A percentile compares a stretch with the other conserved stretches of the same genome.
These are phyloP conservation scores for Drosophila albomicans DNA, from an alignment of 1,140 invertebrate species.

Conservation along the genomic window DNA sequence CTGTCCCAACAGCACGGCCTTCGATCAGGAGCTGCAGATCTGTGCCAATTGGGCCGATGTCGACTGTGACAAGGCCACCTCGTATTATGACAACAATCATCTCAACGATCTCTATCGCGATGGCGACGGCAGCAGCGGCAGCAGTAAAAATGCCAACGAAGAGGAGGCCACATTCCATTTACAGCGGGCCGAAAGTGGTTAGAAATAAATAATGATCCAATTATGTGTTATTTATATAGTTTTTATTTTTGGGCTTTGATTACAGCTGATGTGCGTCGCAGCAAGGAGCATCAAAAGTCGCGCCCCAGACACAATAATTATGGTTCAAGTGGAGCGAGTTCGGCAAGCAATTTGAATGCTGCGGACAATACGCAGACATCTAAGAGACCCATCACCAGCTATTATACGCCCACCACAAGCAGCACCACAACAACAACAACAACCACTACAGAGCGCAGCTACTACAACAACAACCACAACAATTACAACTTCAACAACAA, in stretches of 20 bases:
- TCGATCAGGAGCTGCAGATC: slow-evolving; percentile 96
- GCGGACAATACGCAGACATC: slow-evolving; percentile 67
- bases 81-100: slow-evolving; percentile 93
- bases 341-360: slow-evolving; percentile 57
- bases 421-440: slow-evolving; percentile 58
- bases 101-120: slow-evolving; percentile 92
- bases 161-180: slow-evolving; percentile 91
- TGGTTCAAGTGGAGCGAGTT: slow-evolving; percentile 28
- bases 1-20: slow-evolving; percentile 95
- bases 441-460: slow-evolving; percentile 69
- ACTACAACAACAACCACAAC: slow-evolving; percentile 59
- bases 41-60: slow-evolving; percentile 96
- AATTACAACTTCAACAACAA: slow-evolving; percentile 42
- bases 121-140: slow-evolving; percentile 87
- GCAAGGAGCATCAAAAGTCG: slow-evolving; percentile 81
- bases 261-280: slow-evolving; percentile 77
- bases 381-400: slow-evolving; percentile 79
- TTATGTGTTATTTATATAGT: slow-evolving; percentile 18
- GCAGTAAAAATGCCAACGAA: slow-evolving; percentile 86
- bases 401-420: slow-evolving; percentile 77
- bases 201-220: slow-evolving; percentile 34
- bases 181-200: slow-evolving; percentile 90
- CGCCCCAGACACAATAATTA: slow-evolving; percentile 67
- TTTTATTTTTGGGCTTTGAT: slow-evolving; percentile 29
- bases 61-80: slow-evolving; percentile 91